These are phyloP conservation scores for Colaptes auratus DNA, from an alignment of 2,113 vertebrate species.

Conservation along the genomic window DNA sequence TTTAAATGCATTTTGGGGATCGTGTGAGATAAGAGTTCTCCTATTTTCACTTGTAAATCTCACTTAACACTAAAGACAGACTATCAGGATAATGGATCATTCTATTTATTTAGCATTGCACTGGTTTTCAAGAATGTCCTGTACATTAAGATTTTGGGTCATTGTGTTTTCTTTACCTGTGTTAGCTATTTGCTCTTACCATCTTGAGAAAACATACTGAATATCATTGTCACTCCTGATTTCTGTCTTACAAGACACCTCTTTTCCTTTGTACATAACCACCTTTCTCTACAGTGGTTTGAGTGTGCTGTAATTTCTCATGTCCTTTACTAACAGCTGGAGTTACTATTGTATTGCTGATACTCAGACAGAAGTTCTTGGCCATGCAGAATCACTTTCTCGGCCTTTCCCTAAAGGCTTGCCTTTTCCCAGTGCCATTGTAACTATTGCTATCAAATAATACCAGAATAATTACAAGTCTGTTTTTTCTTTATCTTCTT, in stretches of 20 bases:
- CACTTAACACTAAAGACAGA: not conserved
- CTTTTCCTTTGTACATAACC: not conserved
- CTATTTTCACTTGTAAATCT: not conserved
- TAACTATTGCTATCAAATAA: not conserved
- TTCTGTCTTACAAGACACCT: not conserved
- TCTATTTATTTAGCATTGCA: not conserved
- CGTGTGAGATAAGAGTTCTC: not conserved
- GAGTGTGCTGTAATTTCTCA: not conserved
- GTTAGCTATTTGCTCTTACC: not conserved
- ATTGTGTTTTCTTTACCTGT: not conserved
- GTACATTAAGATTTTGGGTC: not conserved
- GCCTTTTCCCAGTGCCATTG: not conserved
- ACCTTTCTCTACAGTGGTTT: not conserved
- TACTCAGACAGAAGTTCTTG: not conserved
- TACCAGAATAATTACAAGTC: not conserved
- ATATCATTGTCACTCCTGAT: not conserved
- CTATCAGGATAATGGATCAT: not conserved
- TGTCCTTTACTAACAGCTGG: not conserved
- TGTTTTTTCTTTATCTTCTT: not conserved
- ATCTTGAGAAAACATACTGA: not conserved
- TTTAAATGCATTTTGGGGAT: conserved; percentile 18
- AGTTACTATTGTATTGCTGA: not conserved
- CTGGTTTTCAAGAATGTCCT: not conserved
- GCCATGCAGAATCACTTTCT: fast-evolving
- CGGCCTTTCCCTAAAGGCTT: not conserved